Evolutionary conservation across 2,888 invertebrate genomes (phyloP).

Genomic region (Rotaria socialis): DNA sequence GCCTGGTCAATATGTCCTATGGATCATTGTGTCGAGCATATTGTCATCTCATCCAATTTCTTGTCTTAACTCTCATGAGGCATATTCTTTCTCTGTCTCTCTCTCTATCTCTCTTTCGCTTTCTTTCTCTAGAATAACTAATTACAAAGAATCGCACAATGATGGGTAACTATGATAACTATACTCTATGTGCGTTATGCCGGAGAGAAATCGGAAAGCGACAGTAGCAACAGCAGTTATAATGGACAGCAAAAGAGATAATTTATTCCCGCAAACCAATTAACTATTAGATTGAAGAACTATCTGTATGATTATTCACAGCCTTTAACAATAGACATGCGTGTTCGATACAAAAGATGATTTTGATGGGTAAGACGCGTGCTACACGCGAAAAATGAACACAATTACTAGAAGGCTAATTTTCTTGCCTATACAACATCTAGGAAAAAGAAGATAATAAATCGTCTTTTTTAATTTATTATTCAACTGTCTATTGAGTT

Average conservation of each 20-base stretch:
- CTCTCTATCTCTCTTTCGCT: no score
- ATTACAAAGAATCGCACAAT: conserved; percentile 7
- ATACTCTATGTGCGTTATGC: background rate
- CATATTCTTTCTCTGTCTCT: background rate
- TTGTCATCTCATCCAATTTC: conserved; percentile 18
- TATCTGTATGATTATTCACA: background rate
- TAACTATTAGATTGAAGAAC: conserved; percentile 27
- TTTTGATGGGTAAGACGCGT: background rate
- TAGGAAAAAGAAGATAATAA: background rate
- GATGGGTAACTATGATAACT: conserved; percentile 8
- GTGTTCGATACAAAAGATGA: background rate
- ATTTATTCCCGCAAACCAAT: conserved; percentile 21
- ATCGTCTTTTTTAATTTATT: background rate
- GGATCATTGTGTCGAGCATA: conserved; percentile 23
- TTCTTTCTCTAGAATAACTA: background rate
- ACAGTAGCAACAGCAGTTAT: background rate
- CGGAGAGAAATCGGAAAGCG: conserved; percentile 4
- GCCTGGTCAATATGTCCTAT: background rate
- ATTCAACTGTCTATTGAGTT: background rate
- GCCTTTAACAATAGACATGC: conserved; percentile 4
- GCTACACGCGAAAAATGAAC: background rate
- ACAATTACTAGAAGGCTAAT: background rate
- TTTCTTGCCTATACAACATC: background rate
- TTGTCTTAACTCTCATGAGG: background rate
- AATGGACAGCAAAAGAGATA: conserved; percentile 19